A percentile compares a stretch with the other conserved stretches of the same genome.
Conservation (phyloP, 2,797 vertebrate species). For the Syndactyla subalaris region DNA sequence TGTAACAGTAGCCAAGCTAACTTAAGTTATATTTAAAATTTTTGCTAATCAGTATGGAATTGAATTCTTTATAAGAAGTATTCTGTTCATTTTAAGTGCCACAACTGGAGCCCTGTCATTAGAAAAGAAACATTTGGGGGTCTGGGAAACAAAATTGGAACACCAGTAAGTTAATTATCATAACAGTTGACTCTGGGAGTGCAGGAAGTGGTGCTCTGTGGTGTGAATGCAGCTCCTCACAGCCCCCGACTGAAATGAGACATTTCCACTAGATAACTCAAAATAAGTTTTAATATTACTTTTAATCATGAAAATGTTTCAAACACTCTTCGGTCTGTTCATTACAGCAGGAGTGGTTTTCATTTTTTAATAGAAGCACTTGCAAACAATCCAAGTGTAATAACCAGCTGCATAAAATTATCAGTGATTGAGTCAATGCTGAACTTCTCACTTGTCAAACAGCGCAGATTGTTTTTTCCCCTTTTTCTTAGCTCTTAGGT, state of each 20-base stretch:
- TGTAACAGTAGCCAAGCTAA: not conserved
- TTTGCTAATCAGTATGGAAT: constrained; percentile 56
- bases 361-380: constrained; percentile 69
- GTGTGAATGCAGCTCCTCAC: constrained; percentile 25
- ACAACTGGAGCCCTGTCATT: constrained; percentile 59
- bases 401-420: constrained; percentile 75
- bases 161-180: constrained; percentile 68
- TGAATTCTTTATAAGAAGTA: constrained; percentile 11
- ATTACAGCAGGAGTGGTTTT: constrained; percentile 69
- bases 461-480: constrained; percentile 39
- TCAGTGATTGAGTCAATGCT: constrained; percentile 64
- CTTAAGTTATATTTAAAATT: constrained; percentile 25
- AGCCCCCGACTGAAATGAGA: constrained; percentile 16
- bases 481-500: constrained; percentile 71
- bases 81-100: not conserved
- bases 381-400: constrained; percentile 75
- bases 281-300: constrained; percentile 58
- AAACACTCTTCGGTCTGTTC: constrained; percentile 54
- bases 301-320: constrained; percentile 55
- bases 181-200: constrained; percentile 58
- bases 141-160: constrained; percentile 63
- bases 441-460: constrained; percentile 74
- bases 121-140: constrained; percentile 64
- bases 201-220: constrained; percentile 65
- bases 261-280: constrained; percentile 42